These are phyloP conservation scores for Steinernema feltiae DNA, from an alignment of 1,140 invertebrate genomes.

Conservation along the genomic window DNA sequence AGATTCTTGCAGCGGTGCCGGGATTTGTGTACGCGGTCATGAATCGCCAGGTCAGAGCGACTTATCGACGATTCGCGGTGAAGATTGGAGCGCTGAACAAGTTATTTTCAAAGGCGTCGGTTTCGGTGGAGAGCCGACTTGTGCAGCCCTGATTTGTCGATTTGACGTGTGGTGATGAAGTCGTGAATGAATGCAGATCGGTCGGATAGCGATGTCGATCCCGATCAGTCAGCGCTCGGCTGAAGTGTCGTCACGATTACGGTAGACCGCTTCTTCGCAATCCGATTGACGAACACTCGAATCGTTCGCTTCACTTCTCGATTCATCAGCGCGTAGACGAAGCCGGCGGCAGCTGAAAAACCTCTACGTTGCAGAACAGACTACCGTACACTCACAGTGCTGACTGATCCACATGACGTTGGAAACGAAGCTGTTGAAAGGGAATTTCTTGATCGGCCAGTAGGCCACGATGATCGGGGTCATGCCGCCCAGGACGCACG, in stretches of 20 bases:
- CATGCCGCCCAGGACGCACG: neutral
- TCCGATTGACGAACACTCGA: neutral
- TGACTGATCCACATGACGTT: neutral
- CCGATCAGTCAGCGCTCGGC: too few species aligned
- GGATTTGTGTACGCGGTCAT: neutral
- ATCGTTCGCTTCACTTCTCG: neutral
- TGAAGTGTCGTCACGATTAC: too few species aligned
- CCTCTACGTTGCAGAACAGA: neutral
- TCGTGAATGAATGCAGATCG: too few species aligned
- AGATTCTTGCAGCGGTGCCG: neutral
- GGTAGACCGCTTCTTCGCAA: too few species aligned
- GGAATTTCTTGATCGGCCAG: neutral
- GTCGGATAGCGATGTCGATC: too few species aligned
- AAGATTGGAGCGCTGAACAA: too few species aligned
- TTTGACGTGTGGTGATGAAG: too few species aligned
- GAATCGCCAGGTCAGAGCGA: neutral
- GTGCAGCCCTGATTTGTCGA: too few species aligned
- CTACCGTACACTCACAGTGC: neutral
- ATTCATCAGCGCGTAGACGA: neutral
- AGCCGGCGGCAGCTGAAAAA: neutral
- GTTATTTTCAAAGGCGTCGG: too few species aligned
- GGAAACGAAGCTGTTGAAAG: neutral
- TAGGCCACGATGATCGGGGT: neutral
- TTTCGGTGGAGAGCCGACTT: too few species aligned
- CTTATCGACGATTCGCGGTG: neutral